A percentile compares a stretch with the other conserved stretches of the same genome.
Conservation (phyloP, 2,888 invertebrate genomes). For the Temnothorax ravouxi region DNA sequence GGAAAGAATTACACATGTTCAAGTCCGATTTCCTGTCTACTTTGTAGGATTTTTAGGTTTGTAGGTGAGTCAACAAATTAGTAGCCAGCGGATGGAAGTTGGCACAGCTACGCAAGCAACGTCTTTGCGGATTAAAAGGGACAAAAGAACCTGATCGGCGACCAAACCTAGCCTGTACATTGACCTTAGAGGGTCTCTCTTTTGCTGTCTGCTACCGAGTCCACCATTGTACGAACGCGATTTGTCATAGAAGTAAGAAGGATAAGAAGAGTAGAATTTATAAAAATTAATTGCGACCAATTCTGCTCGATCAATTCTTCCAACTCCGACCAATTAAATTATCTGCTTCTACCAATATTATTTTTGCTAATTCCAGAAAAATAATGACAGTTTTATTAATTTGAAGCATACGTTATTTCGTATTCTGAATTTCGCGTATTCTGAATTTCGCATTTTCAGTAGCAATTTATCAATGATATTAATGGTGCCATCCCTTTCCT, state of each 20-base stretch:
- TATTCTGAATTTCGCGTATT: too few relatives aligned
- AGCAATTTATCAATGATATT: conserved; percentile 10
- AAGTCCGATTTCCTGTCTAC: conserved; percentile 1
- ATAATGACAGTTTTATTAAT: neutral
- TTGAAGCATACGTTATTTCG: neutral
- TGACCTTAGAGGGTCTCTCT: conserved; percentile 36
- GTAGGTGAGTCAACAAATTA: conserved; percentile 63
- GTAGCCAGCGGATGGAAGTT: conserved; percentile 74
- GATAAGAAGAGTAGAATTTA: neutral
- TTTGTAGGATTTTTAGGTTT: conserved; percentile 2
- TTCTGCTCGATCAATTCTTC: neutral
- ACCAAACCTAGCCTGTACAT: conserved; percentile 42
- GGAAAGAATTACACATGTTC: neutral
- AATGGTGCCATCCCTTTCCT: conserved; percentile 29
- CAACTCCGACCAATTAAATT: neutral
- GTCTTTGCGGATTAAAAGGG: conserved; percentile 67
- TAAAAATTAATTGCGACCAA: neutral
- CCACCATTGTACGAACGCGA: neutral
- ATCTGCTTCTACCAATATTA: neutral
- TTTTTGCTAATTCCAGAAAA: neutral
- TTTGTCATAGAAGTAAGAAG: conserved; percentile 2
- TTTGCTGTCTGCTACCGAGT: conserved; percentile 33
- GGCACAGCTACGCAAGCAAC: conserved; percentile 80
- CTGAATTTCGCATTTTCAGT: neutral
- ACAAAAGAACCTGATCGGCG: conserved; percentile 65